These are phyloP conservation scores for Enteromius fasciolatus DNA, from an alignment of 2,797 vertebrate species.

Conservation along the genomic window DNA sequence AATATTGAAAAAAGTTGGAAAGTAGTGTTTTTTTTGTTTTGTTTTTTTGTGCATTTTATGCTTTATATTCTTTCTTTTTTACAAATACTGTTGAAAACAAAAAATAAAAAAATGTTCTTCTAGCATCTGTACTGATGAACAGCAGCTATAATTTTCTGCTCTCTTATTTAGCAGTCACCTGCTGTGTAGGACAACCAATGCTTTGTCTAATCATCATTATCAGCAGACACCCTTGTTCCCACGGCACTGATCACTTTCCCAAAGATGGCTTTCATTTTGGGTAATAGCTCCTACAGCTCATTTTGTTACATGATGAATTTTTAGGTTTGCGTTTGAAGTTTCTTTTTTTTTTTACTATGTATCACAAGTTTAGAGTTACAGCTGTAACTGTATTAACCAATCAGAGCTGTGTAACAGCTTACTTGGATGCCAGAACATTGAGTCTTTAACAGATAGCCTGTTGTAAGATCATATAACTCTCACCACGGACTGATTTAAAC, in stretches of 20 bases:
- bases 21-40: background rate
- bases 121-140: constrained; percentile 45
- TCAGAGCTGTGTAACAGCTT: background rate
- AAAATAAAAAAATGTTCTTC: background rate
- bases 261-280: constrained; percentile 3
- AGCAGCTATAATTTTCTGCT: constrained; percentile 40
- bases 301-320: background rate
- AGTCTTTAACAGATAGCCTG: constrained; percentile 10
- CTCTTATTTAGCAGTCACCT: constrained; percentile 41
- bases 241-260: constrained; percentile 17
- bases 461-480: background rate
- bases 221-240: constrained; percentile 31
- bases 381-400: constrained; percentile 16
- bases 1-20: background rate
- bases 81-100: background rate
- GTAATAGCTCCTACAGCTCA: background rate
- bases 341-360: background rate
- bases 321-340: background rate
- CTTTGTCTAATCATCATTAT: constrained; percentile 42
- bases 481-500: background rate
- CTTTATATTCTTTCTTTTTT: background rate
- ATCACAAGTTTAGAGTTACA: constrained; percentile 31
- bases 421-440: background rate
- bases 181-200: constrained; percentile 23
- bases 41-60: background rate